These are phyloP conservation scores for Microvelia longipes DNA, from an alignment of 1,140 invertebrate genomes.

Conservation along the genomic window DNA sequence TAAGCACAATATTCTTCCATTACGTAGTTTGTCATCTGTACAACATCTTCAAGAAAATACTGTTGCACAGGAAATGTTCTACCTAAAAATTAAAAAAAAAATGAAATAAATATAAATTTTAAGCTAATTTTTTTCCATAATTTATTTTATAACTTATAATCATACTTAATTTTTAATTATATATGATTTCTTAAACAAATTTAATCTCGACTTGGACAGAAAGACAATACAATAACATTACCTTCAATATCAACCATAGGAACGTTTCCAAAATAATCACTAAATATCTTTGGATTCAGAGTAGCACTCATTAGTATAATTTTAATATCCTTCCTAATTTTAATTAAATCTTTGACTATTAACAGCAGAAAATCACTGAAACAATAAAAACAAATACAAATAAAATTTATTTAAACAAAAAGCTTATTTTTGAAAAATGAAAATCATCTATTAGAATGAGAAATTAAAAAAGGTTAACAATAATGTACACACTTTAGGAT, in stretches of 20 bases:
- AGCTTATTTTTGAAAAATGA: no score
- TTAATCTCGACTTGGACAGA: not conserved
- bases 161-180: no score
- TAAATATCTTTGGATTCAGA: constrained; percentile 61
- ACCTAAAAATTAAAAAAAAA: constrained; percentile 22
- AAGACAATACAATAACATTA: constrained; percentile 9
- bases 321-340: constrained; percentile 52
- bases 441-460: no score
- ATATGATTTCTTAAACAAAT: not conserved
- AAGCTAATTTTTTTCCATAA: no score
- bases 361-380: constrained; percentile 64
- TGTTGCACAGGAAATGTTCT: constrained; percentile 68
- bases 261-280: constrained; percentile 53
- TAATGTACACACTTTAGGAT: no score
- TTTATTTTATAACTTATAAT: no score
- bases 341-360: constrained; percentile 56
- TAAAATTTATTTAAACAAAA: no score
- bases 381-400: constrained; percentile 16
- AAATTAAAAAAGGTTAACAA: no score
- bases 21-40: constrained; percentile 49
- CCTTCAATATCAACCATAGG: constrained; percentile 59
- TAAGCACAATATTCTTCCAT: constrained; percentile 54
- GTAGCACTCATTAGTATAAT: constrained; percentile 80
- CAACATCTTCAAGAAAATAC: constrained; percentile 58
- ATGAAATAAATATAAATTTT: no score